Conservation (phyloP, 2,888 invertebrate species). For the Brenthis hecate region DNA sequence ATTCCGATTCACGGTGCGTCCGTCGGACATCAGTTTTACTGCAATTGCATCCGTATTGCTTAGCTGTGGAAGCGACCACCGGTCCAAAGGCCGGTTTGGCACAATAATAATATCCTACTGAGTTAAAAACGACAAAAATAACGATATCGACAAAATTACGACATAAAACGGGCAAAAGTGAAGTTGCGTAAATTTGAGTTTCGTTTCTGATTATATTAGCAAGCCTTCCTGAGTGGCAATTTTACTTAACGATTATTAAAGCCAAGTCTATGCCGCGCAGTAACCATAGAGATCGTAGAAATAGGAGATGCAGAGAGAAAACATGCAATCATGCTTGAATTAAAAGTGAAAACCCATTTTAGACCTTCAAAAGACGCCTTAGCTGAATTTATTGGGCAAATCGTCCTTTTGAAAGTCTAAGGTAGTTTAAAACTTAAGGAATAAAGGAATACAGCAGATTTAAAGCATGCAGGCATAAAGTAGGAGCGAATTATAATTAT, state of each 20-base stretch:
- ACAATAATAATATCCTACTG: constrained; percentile 60
- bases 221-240: constrained; percentile 68
- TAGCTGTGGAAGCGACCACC: constrained; percentile 70
- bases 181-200: constrained; percentile 46
- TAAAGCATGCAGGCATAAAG: constrained; percentile 77
- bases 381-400: constrained; percentile 35
- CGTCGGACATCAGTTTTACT: constrained; percentile 81
- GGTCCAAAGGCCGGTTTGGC: constrained; percentile 66
- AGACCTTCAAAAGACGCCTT: constrained; percentile 55
- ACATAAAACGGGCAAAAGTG: constrained; percentile 71
- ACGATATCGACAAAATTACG: constrained; percentile 70
- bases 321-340: constrained; percentile 74
- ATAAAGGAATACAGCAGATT: constrained; percentile 60
- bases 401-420: constrained; percentile 55
- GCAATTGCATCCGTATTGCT: constrained; percentile 80
- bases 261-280: constrained; percentile 82
- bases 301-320: constrained; percentile 75
- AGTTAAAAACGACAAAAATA: constrained; percentile 68
- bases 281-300: constrained; percentile 83
- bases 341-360: constrained; percentile 54
- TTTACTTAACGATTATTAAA: constrained; percentile 72
- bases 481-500: constrained; percentile 68
- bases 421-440: constrained; percentile 53
- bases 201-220: constrained; percentile 54
- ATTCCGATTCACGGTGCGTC: constrained; percentile 72